Percentiles rank a stretch among this genome's conserved stretches.
Evolutionary conservation across 2,888 invertebrate genomes (phyloP).

Genomic region (Biston stratarius): DNA sequence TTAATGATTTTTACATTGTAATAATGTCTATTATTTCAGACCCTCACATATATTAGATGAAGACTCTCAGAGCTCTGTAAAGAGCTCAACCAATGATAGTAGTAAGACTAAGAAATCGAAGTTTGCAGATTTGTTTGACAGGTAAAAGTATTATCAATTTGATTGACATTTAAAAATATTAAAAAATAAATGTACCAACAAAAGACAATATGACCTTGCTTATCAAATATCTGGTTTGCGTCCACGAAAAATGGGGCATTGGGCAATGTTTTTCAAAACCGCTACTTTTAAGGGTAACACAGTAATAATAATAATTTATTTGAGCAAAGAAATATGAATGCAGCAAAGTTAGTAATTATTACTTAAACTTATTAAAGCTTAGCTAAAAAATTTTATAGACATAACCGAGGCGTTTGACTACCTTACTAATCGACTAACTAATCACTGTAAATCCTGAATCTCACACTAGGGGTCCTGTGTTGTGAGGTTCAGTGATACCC

Average conservation of each 20-base stretch:
- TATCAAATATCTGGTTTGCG: background rate
- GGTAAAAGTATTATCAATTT: conserved; percentile 56
- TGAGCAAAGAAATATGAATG: too few relatives aligned
- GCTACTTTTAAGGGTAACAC: background rate
- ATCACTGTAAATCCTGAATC: too few relatives aligned
- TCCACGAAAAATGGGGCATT: background rate
- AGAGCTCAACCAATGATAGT: conserved; percentile 91
- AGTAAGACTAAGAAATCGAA: conserved; percentile 79
- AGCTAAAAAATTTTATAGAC: too few relatives aligned
- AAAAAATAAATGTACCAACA: background rate
- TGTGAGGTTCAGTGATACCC: too few relatives aligned
- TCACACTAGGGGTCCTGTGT: too few relatives aligned
- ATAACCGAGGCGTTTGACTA: too few relatives aligned
- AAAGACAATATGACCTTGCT: background rate
- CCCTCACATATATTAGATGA: conserved; percentile 87
- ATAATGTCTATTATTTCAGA: conserved; percentile 56
- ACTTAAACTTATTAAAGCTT: too few relatives aligned
- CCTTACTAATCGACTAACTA: too few relatives aligned
- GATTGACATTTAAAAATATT: background rate
- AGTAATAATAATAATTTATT: too few relatives aligned
- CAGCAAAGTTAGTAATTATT: too few relatives aligned
- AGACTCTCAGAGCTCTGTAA: conserved; percentile 93
- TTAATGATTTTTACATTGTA: background rate
- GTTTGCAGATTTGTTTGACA: conserved; percentile 81
- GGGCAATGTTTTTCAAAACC: background rate